A percentile compares a stretch with the other conserved stretches of the same genome.
Evolutionary conservation across 2,797 vertebrate species (phyloP).

Genomic region (Holocentrus rufus): DNA sequence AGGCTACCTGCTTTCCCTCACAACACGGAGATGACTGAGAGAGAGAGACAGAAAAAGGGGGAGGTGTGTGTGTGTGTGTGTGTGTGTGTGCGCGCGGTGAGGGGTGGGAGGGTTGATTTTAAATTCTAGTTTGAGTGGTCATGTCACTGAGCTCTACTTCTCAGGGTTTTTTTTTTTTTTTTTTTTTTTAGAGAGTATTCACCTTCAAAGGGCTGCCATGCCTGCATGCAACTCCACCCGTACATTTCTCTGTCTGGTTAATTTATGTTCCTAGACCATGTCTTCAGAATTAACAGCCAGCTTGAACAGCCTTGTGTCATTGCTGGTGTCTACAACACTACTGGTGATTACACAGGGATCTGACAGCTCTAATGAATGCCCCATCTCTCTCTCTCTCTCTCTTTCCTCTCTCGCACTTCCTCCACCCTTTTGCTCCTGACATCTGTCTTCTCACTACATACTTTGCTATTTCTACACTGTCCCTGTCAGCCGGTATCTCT

Average conservation of each 20-base stretch:
- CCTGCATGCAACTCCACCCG: neutral
- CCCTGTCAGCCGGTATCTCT: constrained; percentile 3
- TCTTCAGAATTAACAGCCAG: constrained; percentile 45
- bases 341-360: constrained; percentile 31
- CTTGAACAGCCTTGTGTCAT: constrained; percentile 37
- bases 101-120: neutral
- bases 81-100: too few species aligned
- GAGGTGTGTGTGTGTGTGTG: neutral
- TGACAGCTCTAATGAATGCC: constrained; percentile 39
- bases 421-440: constrained; percentile 37
- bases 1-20: constrained; percentile 33
- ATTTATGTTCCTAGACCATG: constrained; percentile 44
- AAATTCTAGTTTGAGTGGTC: neutral
- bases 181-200: neutral
- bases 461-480: neutral
- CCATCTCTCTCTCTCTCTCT: neutral
- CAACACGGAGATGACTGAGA: constrained; percentile 3
- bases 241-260: constrained; percentile 40
- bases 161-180: neutral
- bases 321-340: constrained; percentile 26
- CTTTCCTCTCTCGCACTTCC: constrained; percentile 20
- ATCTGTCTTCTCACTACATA: constrained; percentile 16
- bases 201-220: neutral
- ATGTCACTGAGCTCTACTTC: neutral
- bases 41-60: neutral